Conservation (phyloP, 2,888 invertebrate species). For the Sesamia inferens region DNA sequence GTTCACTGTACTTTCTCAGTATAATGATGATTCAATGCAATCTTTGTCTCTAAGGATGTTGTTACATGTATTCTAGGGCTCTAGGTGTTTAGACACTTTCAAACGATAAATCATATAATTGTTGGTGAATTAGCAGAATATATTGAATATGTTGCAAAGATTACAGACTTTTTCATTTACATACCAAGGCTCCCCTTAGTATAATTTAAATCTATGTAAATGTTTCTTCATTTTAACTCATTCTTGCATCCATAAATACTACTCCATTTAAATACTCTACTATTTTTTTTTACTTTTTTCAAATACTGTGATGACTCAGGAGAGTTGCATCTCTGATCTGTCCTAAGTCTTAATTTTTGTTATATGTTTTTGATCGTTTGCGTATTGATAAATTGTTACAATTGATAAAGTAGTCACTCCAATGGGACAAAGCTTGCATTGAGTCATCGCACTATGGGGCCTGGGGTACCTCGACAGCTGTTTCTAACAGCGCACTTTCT, state of each 20-base stretch:
- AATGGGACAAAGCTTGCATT: conserved; percentile 89
- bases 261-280: conserved; percentile 69
- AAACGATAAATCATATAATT: conserved; percentile 73
- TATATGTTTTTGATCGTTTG: conserved; percentile 67
- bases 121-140: conserved; percentile 87
- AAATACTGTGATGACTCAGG: conserved; percentile 89
- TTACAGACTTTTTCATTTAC: conserved; percentile 85
- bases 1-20: conserved; percentile 85
- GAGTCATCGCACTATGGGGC: conserved; percentile 90
- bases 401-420: conserved; percentile 71
- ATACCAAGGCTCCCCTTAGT: conserved; percentile 74
- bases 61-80: conserved; percentile 74
- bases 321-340: conserved; percentile 75
- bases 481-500: conserved; percentile 65
- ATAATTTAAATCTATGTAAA: conserved; percentile 69
- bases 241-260: conserved; percentile 81
- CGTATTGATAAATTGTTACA: conserved; percentile 62
- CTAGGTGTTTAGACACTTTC: conserved; percentile 77
- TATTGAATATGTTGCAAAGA: conserved; percentile 88
- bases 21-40: conserved; percentile 88
- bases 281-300: conserved; percentile 73
- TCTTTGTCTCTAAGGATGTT: conserved; percentile 86
- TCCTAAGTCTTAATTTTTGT: conserved; percentile 71
- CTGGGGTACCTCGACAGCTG: conserved; percentile 74
- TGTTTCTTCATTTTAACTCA: conserved; percentile 77